These are phyloP conservation scores for Pseudorhombus dupliciocellatus DNA, from an alignment of 2,113 vertebrate genomes.

Conservation along the genomic window DNA sequence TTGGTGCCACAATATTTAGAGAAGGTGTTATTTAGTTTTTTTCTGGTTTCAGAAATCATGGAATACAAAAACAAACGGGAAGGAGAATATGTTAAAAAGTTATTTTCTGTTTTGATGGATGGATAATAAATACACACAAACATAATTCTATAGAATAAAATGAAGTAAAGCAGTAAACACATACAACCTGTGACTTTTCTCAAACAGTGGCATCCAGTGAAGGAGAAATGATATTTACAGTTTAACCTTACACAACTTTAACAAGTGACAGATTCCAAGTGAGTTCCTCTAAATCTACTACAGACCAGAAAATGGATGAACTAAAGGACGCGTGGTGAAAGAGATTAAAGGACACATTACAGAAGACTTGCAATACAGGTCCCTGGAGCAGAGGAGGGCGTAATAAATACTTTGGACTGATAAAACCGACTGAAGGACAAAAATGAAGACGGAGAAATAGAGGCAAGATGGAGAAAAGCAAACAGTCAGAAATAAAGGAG, in stretches of 20 bases:
- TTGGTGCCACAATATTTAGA: constrained; percentile 9
- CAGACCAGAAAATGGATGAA: constrained; percentile 26
- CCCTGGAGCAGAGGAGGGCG: constrained; percentile 35
- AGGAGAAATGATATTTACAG: constrained; percentile 25
- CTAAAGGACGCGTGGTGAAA: constrained; percentile 48
- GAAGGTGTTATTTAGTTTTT: background rate
- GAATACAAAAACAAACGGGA: no score
- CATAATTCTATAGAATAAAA: background rate
- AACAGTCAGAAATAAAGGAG: constrained; percentile 18
- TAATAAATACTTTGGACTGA: constrained; percentile 51
- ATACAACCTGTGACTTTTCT: constrained; percentile 9
- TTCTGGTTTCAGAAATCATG: background rate
- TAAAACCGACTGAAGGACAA: constrained; percentile 38
- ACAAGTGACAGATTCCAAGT: constrained; percentile 19
- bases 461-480: constrained; percentile 10
- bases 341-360: constrained; percentile 47
- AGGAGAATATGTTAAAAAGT: background rate
- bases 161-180: background rate
- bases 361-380: constrained; percentile 41
- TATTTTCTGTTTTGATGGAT: background rate
- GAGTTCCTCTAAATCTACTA: constrained; percentile 36
- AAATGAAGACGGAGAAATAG: constrained; percentile 24
- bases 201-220: constrained; percentile 4
- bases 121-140: background rate
- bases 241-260: constrained; percentile 9